Evolutionary conservation across 2,797 vertebrate genomes (phyloP).

Genomic region (Hypotaenidia okinawae): DNA sequence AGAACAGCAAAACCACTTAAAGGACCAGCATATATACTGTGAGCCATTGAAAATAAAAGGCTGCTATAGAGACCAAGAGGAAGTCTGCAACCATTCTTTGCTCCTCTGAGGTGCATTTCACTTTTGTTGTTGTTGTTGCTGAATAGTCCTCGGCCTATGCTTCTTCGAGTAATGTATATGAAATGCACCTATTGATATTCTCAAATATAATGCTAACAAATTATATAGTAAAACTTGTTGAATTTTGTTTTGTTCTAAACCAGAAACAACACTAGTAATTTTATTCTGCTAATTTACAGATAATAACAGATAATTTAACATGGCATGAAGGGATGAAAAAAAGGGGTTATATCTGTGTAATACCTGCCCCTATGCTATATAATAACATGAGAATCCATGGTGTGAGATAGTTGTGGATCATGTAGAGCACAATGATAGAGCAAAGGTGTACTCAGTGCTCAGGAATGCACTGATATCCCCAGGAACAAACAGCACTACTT

Average conservation of each 20-base stretch:
- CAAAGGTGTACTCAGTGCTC: background rate
- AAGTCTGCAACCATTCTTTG: background rate
- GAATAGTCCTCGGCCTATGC: background rate
- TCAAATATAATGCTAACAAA: background rate
- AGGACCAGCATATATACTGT: background rate
- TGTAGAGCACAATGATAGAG: background rate
- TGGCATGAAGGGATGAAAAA: background rate
- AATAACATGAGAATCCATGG: background rate
- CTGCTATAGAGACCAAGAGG: background rate
- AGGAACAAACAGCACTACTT: background rate
- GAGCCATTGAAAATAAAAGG: background rate
- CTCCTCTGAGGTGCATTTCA: background rate
- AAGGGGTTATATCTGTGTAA: background rate
- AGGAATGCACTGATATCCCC: background rate
- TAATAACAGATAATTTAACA: background rate
- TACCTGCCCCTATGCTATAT: background rate
- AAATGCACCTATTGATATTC: background rate
- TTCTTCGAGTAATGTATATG: background rate
- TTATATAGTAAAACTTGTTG: background rate
- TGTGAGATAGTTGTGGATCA: background rate
- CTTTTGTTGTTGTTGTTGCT: background rate
- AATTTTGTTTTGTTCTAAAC: conserved; percentile 2
- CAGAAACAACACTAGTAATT: background rate
- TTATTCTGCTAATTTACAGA: background rate
- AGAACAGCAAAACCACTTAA: background rate